Evolutionary conservation across 2,888 invertebrate species (phyloP).

Genomic region (Drosophila anomelani): DNA sequence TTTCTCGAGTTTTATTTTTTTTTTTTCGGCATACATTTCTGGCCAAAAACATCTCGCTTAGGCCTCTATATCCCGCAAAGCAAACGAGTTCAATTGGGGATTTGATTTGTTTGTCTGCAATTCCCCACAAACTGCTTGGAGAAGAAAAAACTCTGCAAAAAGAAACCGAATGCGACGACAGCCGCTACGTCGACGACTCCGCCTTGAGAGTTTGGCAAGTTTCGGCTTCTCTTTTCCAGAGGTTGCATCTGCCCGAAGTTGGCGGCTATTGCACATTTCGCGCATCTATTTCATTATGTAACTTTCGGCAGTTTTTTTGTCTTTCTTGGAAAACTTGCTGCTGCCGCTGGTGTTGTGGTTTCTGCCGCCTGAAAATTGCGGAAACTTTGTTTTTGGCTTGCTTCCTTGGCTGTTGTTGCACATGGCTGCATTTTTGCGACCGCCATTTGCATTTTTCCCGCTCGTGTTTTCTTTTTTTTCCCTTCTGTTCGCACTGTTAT

Average conservation of each 20-base stretch:
- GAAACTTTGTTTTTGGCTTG: slow-evolving; percentile 60
- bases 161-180: slow-evolving; percentile 28
- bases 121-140: slow-evolving; percentile 22
- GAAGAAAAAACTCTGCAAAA: background rate
- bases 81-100: slow-evolving; percentile 72
- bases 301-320: slow-evolving; percentile 58
- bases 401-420: slow-evolving; percentile 60
- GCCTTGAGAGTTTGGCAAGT: slow-evolving; percentile 69
- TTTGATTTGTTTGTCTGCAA: slow-evolving; percentile 46
- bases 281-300: slow-evolving; percentile 80
- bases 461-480: slow-evolving; percentile 19
- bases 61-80: slow-evolving; percentile 30
- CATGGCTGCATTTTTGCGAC: slow-evolving; percentile 69
- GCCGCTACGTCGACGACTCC: slow-evolving; percentile 25
- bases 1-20: slow-evolving; percentile 8
- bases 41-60: slow-evolving; percentile 16
- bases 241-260: slow-evolving; percentile 62
- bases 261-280: slow-evolving; percentile 70
- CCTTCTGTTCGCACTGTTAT: slow-evolving; percentile 27
- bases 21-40: slow-evolving; percentile 32
- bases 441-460: slow-evolving; percentile 69
- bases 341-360: slow-evolving; percentile 27
- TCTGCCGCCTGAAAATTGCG: slow-evolving; percentile 66
- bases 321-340: slow-evolving; percentile 47
- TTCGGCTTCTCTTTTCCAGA: slow-evolving; percentile 48